A percentile compares a stretch with the other conserved stretches of the same genome.
These are phyloP conservation scores for Chelonia mydas DNA, from an alignment of 2,797 vertebrate species.

Conservation along the genomic window DNA sequence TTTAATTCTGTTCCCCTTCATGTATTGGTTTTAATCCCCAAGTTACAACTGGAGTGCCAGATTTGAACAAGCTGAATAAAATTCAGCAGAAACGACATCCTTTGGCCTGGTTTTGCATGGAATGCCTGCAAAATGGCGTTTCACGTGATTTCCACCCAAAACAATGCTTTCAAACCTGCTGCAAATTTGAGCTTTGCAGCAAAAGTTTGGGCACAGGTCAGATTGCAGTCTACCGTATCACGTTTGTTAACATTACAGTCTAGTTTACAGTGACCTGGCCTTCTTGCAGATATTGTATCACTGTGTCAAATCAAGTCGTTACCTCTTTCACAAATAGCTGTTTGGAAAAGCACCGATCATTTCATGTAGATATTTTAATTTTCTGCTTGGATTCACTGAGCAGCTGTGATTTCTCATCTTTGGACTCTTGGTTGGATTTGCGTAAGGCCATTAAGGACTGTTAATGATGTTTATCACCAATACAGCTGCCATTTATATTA, in stretches of 20 bases:
- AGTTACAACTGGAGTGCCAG: neutral
- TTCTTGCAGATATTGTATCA: neutral
- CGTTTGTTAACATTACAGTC: neutral
- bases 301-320: neutral
- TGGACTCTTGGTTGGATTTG: constrained; percentile 26
- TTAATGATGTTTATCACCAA: constrained; percentile 20
- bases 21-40: neutral
- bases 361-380: constrained; percentile 10
- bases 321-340: neutral
- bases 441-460: constrained; percentile 19
- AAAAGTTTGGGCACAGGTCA: neutral
- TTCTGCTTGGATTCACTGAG: constrained; percentile 39
- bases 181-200: neutral
- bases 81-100: neutral
- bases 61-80: neutral
- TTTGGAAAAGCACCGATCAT: neutral
- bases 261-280: neutral
- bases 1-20: rapidly evolving
- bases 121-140: neutral
- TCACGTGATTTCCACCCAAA: neutral
- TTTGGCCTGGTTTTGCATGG: neutral
- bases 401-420: constrained; percentile 9
- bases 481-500: constrained; percentile 16
- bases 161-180: neutral
- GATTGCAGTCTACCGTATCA: neutral